These are phyloP conservation scores for Chloroceryle aenea DNA, from an alignment of 2,113 vertebrate species.

Conservation along the genomic window DNA sequence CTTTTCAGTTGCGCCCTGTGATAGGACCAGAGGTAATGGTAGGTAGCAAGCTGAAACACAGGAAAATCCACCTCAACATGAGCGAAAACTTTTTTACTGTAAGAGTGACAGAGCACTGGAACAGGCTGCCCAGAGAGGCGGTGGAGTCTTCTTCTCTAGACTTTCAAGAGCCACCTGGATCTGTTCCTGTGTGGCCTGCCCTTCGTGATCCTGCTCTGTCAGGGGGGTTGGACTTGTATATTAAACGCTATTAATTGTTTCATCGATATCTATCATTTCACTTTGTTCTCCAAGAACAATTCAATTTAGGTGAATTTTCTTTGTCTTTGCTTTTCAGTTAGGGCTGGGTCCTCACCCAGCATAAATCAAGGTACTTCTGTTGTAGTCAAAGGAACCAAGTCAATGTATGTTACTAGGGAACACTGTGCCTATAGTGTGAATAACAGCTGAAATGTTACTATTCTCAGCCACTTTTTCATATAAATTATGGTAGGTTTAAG, in stretches of 20 bases:
- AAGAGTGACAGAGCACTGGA: too few relatives aligned
- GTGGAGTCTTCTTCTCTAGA: too few relatives aligned
- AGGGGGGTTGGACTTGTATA: too few relatives aligned
- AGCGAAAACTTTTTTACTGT: too few relatives aligned
- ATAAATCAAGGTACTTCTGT: neutral
- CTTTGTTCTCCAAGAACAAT: neutral
- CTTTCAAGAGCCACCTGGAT: too few relatives aligned
- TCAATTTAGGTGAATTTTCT: neutral
- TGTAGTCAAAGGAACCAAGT: neutral
- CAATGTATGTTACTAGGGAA: neutral
- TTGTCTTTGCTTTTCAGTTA: neutral
- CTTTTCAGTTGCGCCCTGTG: too few relatives aligned
- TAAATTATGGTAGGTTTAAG: constrained; percentile 40
- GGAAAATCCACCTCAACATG: too few relatives aligned
- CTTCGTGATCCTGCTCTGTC: too few relatives aligned
- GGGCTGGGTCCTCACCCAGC: neutral
- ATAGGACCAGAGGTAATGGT: too few relatives aligned
- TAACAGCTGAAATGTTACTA: constrained; percentile 25
- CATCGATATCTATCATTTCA: neutral
- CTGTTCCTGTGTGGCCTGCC: too few relatives aligned
- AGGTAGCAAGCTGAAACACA: too few relatives aligned
- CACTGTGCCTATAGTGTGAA: neutral
- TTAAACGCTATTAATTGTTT: neutral
- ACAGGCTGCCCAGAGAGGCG: too few relatives aligned
- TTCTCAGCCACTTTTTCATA: constrained; percentile 43